Conservation (phyloP, 2,113 vertebrate species). For the Chloropsis hardwickii region DNA sequence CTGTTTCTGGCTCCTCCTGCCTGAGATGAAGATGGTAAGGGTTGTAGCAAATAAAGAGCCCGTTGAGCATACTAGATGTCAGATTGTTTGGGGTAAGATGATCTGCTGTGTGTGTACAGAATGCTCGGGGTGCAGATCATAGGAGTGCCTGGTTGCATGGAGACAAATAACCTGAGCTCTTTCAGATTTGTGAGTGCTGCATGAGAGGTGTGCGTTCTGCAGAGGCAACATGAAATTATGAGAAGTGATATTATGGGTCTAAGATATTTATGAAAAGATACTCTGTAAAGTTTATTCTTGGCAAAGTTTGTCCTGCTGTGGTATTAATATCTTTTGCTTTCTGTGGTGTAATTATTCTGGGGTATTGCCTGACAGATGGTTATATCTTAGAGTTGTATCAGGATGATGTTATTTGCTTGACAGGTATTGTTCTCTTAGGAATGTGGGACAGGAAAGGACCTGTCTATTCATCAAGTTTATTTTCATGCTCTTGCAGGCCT, state of each 20-base stretch:
- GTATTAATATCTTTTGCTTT: not conserved
- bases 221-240: not conserved
- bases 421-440: conserved; percentile 32
- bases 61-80: not conserved
- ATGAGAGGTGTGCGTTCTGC: not conserved
- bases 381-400: not conserved
- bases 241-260: not conserved
- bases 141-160: not conserved
- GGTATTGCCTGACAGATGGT: not conserved
- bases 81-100: not conserved
- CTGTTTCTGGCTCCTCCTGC: not conserved
- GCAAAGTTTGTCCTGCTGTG: not conserved
- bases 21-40: not conserved
- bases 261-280: not conserved
- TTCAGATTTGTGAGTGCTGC: not conserved
- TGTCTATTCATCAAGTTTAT: conserved; percentile 41
- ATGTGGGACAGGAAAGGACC: not conserved
- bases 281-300: not conserved
- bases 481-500: conserved; percentile 26
- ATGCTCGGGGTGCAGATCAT: not conserved
- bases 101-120: not conserved
- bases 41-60: not conserved
- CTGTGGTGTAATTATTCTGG: not conserved
- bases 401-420: conserved; percentile 25
- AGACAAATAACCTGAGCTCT: not conserved